Conservation (phyloP, 1,140 invertebrate genomes). For the Papilio polyxenes region DNA sequence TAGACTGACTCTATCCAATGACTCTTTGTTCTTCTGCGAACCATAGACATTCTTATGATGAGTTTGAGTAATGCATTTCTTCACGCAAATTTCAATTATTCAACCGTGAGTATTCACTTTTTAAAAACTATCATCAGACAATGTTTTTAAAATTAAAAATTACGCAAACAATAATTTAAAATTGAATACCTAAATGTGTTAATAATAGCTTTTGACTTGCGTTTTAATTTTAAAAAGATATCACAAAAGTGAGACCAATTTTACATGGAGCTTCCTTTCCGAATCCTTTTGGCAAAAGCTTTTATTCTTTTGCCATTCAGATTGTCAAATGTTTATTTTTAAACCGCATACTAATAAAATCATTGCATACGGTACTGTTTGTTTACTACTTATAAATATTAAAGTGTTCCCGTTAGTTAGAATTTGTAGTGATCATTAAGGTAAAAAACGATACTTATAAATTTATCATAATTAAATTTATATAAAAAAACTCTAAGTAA, state of each 20-base stretch:
- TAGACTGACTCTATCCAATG: background rate
- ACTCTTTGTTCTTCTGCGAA: background rate
- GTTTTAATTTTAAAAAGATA: too few relatives aligned
- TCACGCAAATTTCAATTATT: background rate
- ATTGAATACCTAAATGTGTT: too few relatives aligned
- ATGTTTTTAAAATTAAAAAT: too few relatives aligned
- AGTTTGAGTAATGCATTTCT: background rate
- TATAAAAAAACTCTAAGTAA: background rate
- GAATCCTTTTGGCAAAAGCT: background rate
- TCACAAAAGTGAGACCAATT: background rate
- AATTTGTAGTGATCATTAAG: slow-evolving; percentile 4
- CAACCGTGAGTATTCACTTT: too few relatives aligned
- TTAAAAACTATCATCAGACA: too few relatives aligned
- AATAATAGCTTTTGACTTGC: too few relatives aligned
- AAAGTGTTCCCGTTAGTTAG: background rate
- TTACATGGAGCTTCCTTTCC: background rate
- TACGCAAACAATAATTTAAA: too few relatives aligned
- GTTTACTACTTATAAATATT: background rate
- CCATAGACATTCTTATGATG: slow-evolving; percentile 1
- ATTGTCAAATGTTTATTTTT: background rate
- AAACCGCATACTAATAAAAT: background rate
- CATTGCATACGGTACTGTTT: background rate
- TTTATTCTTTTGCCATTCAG: background rate
- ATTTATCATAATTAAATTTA: too few relatives aligned
- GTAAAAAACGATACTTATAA: slow-evolving; percentile 1